These are phyloP conservation scores for Porphyrio hochstetteri DNA, from an alignment of 2,113 vertebrate species.

Conservation along the genomic window DNA sequence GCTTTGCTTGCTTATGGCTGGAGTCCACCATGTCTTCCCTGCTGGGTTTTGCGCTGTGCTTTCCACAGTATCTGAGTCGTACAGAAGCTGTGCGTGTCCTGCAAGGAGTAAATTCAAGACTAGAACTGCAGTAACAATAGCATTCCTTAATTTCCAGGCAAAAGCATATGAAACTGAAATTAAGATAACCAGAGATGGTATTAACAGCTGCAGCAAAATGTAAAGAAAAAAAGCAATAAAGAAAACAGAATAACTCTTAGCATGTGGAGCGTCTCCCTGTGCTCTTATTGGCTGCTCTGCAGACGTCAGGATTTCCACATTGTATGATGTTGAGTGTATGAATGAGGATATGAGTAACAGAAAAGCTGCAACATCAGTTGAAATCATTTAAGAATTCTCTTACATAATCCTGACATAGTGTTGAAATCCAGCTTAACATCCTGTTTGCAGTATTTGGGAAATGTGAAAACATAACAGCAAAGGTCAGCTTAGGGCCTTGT, in stretches of 20 bases:
- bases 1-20: slow-evolving; percentile 56
- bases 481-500: background rate
- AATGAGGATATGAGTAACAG: background rate
- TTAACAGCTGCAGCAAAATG: background rate
- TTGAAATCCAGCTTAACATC: background rate
- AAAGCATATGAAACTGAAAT: background rate
- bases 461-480: background rate
- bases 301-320: background rate
- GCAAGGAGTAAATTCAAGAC: background rate
- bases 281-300: background rate
- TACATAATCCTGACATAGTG: background rate
- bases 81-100: background rate
- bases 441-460: background rate
- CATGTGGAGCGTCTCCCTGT: background rate
- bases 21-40: background rate
- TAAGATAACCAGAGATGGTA: background rate
- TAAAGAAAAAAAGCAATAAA: background rate
- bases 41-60: background rate
- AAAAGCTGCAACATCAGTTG: background rate
- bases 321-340: background rate
- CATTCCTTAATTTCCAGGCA: background rate
- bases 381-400: background rate
- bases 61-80: background rate
- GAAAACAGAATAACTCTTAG: background rate
- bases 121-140: background rate